Evolutionary conservation across 2,113 vertebrate species (phyloP).

Genomic region (Coregonus clupeaformis): DNA sequence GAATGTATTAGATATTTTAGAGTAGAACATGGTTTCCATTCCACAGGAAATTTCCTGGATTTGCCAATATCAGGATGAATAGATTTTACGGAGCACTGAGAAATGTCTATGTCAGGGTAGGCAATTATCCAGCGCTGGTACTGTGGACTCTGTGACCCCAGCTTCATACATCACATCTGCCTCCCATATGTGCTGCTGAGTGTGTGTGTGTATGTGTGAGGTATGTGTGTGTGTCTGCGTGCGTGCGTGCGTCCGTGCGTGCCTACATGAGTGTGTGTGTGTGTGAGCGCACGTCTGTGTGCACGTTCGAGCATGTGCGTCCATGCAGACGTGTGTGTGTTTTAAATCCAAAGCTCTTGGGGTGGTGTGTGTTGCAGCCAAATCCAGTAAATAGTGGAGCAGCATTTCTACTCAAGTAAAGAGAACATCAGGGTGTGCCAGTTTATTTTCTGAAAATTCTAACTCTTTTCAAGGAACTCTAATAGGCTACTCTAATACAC

Average conservation of each 20-base stretch:
- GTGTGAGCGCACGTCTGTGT: neutral
- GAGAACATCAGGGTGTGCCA: no score
- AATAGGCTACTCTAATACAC: constrained; percentile 28
- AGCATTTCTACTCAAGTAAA: no score
- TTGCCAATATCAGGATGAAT: constrained; percentile 44
- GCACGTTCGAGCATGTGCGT: no score
- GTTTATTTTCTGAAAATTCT: no score
- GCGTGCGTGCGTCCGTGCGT: no score
- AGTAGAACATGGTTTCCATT: constrained; percentile 63
- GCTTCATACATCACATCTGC: constrained; percentile 61
- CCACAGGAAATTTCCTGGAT: constrained; percentile 72
- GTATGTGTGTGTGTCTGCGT: neutral
- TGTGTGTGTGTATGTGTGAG: neutral
- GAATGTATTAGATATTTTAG: constrained; percentile 9
- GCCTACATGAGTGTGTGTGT: no score
- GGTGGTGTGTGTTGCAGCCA: constrained; percentile 2
- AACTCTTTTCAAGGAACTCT: no score
- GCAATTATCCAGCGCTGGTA: constrained; percentile 37
- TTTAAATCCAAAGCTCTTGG: neutral
- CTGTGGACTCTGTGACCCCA: constrained; percentile 63
- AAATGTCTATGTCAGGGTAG: constrained; percentile 43
- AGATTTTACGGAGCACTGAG: constrained; percentile 28
- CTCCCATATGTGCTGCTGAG: constrained; percentile 47
- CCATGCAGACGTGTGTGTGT: no score
- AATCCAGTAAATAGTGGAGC: constrained; percentile 38